Conservation (phyloP, 2,888 invertebrate genomes). For the Macrosoma leucophasiata region DNA sequence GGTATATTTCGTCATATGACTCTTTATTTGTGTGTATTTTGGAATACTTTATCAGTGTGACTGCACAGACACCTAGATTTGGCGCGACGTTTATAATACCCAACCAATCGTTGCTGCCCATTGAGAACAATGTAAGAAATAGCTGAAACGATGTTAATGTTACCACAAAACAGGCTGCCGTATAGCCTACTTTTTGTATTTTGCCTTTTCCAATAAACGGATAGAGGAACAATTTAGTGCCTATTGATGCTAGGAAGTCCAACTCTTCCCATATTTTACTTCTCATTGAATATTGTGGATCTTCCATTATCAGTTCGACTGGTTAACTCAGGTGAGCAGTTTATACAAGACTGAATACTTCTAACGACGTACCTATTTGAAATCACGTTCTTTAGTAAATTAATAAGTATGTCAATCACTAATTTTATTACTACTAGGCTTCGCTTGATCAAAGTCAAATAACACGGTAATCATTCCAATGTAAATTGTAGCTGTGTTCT, state of each 20-base stretch:
- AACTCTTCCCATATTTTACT: constrained; percentile 37
- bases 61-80: constrained; percentile 49
- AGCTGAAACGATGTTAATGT: constrained; percentile 42
- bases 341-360: too few relatives aligned
- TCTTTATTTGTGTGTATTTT: constrained; percentile 39
- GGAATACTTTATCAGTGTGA: constrained; percentile 45
- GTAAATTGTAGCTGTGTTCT: too few relatives aligned
- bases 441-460: too few relatives aligned
- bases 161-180: constrained; percentile 32
- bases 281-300: too few relatives aligned
- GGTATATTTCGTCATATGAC: constrained; percentile 39
- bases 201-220: constrained; percentile 44
- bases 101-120: constrained; percentile 41
- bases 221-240: constrained; percentile 42
- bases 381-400: too few relatives aligned
- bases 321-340: too few relatives aligned
- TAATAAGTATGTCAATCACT: too few relatives aligned
- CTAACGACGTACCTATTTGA: too few relatives aligned
- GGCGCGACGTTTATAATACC: constrained; percentile 53
- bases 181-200: constrained; percentile 30
- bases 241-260: constrained; percentile 37
- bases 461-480: too few relatives aligned
- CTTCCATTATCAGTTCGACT: too few relatives aligned
- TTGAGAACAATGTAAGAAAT: constrained; percentile 36
- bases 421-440: too few relatives aligned